phyloP scores from a whole-genome alignment of 2,888 invertebrate genomes.

The Nineta flava region DNA sequence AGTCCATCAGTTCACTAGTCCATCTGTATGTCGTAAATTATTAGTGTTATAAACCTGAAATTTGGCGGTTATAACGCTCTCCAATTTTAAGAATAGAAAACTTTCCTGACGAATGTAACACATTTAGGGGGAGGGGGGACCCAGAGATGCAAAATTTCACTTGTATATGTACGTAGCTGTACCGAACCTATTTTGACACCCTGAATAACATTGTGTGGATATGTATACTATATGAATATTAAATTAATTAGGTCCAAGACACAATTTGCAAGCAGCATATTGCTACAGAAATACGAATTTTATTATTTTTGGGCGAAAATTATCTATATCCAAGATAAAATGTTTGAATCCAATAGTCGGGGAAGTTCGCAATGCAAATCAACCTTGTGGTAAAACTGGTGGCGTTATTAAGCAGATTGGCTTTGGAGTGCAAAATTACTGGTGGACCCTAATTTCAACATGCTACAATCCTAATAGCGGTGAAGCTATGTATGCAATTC shows the following conservation, averaged over 20 bases:
- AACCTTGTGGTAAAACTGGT: conserved; percentile 12
- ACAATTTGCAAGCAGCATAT: background rate
- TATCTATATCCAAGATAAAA: background rate
- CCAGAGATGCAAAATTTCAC: no score
- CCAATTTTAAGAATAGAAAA: no score
- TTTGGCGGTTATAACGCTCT: no score
- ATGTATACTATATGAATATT: background rate
- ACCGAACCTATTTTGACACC: no score
- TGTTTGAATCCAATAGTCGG: conserved; percentile 6
- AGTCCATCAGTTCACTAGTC: no score
- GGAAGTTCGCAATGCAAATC: conserved; percentile 11
- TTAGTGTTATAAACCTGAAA: no score
- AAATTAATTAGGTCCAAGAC: background rate
- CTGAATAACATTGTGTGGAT: no score
- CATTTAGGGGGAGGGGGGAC: no score
- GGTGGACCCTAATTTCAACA: conserved; percentile 19
- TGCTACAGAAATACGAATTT: background rate
- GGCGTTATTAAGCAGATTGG: conserved; percentile 17
- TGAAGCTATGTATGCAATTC: conserved; percentile 22
- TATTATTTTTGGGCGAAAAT: background rate
- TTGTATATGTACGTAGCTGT: no score
- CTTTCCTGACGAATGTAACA: no score
- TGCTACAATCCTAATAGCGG: conserved; percentile 23
- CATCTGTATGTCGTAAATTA: no score
- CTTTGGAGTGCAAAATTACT: conserved; percentile 10